These are phyloP conservation scores for Gallinago media DNA, from an alignment of 2,113 vertebrate species.

Conservation along the genomic window DNA sequence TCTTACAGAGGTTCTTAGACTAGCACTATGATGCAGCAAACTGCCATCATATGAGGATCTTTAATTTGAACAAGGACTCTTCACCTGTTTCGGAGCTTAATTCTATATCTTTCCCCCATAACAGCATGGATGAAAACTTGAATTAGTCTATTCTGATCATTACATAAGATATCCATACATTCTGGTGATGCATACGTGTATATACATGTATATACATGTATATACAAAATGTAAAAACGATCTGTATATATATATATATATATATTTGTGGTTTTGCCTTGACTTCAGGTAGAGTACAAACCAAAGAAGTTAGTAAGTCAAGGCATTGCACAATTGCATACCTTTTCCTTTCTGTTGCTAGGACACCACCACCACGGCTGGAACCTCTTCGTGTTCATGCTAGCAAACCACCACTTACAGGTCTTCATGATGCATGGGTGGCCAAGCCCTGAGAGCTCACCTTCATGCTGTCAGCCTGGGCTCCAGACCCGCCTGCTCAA, in stretches of 20 bases:
- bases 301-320: background rate
- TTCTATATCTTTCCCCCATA: background rate
- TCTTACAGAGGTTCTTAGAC: background rate
- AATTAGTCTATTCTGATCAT: background rate
- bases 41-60: background rate
- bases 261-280: background rate
- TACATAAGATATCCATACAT: background rate
- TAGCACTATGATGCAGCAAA: background rate
- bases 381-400: background rate
- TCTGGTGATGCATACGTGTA: background rate
- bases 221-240: background rate
- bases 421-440: accelerated
- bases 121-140: background rate
- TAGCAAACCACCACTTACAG: background rate
- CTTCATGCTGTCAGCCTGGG: accelerated
- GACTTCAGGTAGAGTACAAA: background rate
- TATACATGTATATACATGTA: no score
- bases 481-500: background rate
- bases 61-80: background rate
- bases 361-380: background rate
- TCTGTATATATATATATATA: no score
- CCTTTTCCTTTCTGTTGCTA: background rate
- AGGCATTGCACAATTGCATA: background rate
- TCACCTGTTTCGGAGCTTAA: background rate
- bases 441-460: background rate